Base-by-base conservation (phyloP, 2,113 vertebrate species). In the Psephotus haematonotus region DNA sequence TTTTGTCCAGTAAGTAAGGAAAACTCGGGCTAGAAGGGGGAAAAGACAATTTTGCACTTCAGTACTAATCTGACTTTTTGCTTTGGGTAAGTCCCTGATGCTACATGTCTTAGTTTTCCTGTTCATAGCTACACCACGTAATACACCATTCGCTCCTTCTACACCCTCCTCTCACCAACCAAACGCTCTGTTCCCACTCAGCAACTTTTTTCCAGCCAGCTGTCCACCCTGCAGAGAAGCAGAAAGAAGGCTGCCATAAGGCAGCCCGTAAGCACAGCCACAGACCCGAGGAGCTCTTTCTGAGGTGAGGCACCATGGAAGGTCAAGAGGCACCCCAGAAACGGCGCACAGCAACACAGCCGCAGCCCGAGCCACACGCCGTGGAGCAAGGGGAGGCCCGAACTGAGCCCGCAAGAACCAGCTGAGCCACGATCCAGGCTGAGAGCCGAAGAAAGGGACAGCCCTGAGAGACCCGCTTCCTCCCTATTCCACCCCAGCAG, bases 391-490 rank as follows among this genome's bases (percentile, higher is more conserved):
- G 2, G 9, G 7, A 27, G 15, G 3, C 64, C 41, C 41, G 8
- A 25, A 15, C 16, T 6, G 8, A 14, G 46, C 29, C 63, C n/a
- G 3, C 18, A 1, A 13, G 11, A 10, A 2, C 8, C 3, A 5
- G 3, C 6, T 0, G 13, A 3, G 28, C 57, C 37, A 11, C 18
- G 17, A 13, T 8, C 10, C 7, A 9, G 18, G 12, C 4, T 0
- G 7, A 10, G 12, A 1, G 5, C 0, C 24, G 18, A 31, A 10
- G 13, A 41, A 6, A 16, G 17, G 31, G 3, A 3, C 15, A 47
- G 10, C 7, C 3, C 39, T 0, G 3, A 8, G 0, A 2, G 10
- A 2, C 8, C 27, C 8, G 9, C 33, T 13, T 1, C n/a, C 12
- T 3, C 2, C 16, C 13, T 0, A 6, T 7, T 27, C 57, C 25